These are phyloP conservation scores for Synergus laeviventris DNA, from an alignment of 2,888 invertebrate species.

Conservation along the genomic window DNA sequence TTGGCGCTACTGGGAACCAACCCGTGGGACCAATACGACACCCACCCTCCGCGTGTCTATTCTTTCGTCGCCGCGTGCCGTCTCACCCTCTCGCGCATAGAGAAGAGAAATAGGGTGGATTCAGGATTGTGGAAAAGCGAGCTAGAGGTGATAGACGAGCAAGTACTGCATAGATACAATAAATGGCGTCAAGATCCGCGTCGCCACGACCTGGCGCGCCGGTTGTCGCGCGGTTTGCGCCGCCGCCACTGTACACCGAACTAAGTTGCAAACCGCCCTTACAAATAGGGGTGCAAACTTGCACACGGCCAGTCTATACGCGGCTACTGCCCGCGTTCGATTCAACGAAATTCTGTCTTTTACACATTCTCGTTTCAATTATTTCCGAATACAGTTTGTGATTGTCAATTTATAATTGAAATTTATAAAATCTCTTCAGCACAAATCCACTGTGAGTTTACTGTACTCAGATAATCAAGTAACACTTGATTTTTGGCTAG, in stretches of 20 bases:
- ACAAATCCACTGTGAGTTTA: not conserved
- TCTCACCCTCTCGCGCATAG: constrained; percentile 43
- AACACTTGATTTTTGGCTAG: not conserved
- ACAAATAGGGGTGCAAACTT: constrained; percentile 60
- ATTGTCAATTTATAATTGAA: not conserved
- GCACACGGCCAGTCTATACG: constrained; percentile 42
- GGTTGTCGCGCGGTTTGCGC: constrained; percentile 65
- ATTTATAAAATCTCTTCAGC: not conserved
- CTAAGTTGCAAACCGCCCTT: constrained; percentile 55
- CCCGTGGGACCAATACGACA: not conserved
- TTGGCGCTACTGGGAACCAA: constrained; percentile 1
- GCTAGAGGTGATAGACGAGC: constrained; percentile 22
- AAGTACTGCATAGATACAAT: constrained; percentile 54
- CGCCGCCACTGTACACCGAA: constrained; percentile 47
- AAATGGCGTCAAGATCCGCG: constrained; percentile 71
- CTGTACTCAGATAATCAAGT: not conserved
- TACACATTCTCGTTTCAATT: not conserved
- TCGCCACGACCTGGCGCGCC: constrained; percentile 67
- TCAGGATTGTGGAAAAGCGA: constrained; percentile 30
- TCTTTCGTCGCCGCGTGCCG: constrained; percentile 29
- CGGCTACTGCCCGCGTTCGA: constrained; percentile 34
- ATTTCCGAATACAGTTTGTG: not conserved
- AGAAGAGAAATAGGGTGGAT: constrained; percentile 1
- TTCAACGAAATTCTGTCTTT: constrained; percentile 7
- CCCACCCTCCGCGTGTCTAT: not conserved